A percentile compares a stretch with the other conserved stretches of the same genome.
Evolutionary conservation across 2,797 vertebrate species (phyloP).

Genomic region (Brachymystax lenok): DNA sequence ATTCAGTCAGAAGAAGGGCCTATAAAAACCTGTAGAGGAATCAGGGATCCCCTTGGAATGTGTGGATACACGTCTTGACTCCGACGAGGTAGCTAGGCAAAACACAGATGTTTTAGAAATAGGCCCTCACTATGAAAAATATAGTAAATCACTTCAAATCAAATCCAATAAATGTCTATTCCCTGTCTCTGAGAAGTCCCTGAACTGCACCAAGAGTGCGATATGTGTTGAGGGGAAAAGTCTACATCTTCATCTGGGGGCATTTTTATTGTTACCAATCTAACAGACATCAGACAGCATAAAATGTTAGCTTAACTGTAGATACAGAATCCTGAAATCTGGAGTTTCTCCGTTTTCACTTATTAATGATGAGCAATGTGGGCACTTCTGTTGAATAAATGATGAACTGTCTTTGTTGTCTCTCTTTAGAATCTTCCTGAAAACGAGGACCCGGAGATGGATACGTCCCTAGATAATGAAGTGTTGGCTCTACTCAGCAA

Average conservation of each 20-base stretch:
- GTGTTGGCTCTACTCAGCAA: slow-evolving; percentile 55
- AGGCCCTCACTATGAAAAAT: neutral
- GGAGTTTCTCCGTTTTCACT: slow-evolving; percentile 61
- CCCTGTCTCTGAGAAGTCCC: neutral
- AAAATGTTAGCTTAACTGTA: neutral
- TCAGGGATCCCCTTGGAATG: neutral
- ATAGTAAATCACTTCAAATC: neutral
- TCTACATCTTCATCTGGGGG: neutral
- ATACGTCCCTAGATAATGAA: slow-evolving; percentile 68
- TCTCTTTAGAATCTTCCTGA: slow-evolving; percentile 59
- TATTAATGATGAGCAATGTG: slow-evolving; percentile 70
- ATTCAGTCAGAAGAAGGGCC: slow-evolving; percentile 10
- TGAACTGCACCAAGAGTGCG: neutral
- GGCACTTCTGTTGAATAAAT: slow-evolving; percentile 72
- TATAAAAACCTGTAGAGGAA: slow-evolving; percentile 8
- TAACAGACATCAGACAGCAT: neutral
- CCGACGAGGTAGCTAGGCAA: neutral
- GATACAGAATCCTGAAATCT: neutral
- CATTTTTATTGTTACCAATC: neutral
- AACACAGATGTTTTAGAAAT: neutral
- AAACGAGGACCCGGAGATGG: slow-evolving; percentile 58
- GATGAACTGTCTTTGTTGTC: slow-evolving; percentile 68
- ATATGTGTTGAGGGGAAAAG: neutral
- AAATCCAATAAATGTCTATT: neutral
- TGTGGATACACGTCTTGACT: neutral